These are phyloP conservation scores for Lepilemur septentrionalis DNA, from an alignment of 2,797 vertebrate species.

Conservation along the genomic window DNA sequence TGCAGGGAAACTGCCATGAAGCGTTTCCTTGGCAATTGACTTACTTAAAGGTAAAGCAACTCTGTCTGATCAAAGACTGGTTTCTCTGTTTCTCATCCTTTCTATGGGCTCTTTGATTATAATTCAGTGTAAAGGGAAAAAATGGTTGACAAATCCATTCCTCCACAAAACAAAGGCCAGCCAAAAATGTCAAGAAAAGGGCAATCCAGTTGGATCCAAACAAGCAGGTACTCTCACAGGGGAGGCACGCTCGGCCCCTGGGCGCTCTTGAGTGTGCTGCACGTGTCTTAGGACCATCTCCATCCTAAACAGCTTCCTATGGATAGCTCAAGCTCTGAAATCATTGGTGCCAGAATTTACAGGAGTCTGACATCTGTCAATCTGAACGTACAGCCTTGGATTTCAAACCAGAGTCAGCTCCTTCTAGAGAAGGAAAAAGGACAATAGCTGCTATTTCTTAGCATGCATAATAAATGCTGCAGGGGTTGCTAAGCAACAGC, in stretches of 20 bases:
- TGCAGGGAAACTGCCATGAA: constrained; percentile 23
- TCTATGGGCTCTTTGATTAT: not conserved
- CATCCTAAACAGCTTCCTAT: constrained; percentile 1
- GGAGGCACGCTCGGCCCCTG: not conserved
- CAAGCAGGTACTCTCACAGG: not conserved
- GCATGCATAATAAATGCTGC: constrained; percentile 73
- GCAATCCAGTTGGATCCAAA: constrained; percentile 22
- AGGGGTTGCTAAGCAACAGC: constrained; percentile 79
- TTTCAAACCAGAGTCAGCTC: constrained; percentile 55
- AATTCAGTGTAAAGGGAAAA: constrained; percentile 16
- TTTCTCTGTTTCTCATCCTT: not conserved
- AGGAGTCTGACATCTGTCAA: constrained; percentile 51
- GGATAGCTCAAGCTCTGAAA: constrained; percentile 11
- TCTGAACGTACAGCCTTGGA: constrained; percentile 26
- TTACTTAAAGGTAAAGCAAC: constrained; percentile 69
- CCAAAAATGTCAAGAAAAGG: constrained; percentile 57
- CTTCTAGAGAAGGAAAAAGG: constrained; percentile 61
- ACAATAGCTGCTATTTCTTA: constrained; percentile 76
- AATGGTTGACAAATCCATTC: not conserved
- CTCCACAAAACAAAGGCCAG: constrained; percentile 2
- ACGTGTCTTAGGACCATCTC: not conserved
- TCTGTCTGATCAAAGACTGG: constrained; percentile 43
- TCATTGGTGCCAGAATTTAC: constrained; percentile 17
- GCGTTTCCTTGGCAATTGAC: constrained; percentile 61
- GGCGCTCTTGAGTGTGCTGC: not conserved